phyloP scores from a whole-genome alignment of 30 jellyfish, hydroid and myxozoan species.

The Mastigias papua region DNA sequence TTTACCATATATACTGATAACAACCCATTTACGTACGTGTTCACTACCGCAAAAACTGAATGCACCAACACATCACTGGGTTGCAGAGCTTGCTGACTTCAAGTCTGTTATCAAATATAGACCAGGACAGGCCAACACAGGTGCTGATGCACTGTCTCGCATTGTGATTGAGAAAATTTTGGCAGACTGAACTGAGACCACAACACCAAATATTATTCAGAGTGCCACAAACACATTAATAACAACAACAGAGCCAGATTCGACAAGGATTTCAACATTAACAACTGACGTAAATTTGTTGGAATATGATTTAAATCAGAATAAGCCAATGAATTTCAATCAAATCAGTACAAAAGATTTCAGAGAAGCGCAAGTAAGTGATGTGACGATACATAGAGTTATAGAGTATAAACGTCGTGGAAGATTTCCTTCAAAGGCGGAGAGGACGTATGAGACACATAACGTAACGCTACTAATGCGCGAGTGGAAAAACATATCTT shows the following conservation, averaged over 20 bases:
- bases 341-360: constrained; percentile 10
- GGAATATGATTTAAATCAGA: too few relatives aligned
- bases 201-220: background rate
- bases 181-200: background rate
- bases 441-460: constrained; percentile 4
- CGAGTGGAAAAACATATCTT: background rate
- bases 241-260: constrained; percentile 11
- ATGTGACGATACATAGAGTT: background rate
- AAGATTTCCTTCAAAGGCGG: background rate
- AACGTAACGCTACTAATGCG: constrained; percentile 1
- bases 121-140: constrained; percentile 58
- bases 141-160: constrained; percentile 53
- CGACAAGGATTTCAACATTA: background rate
- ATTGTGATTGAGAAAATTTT: background rate
- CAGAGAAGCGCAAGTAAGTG: background rate
- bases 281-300: constrained; percentile 7
- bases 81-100: constrained; percentile 51
- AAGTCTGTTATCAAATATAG: constrained; percentile 42
- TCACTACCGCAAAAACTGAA: constrained; percentile 52
- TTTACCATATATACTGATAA: constrained; percentile 44
- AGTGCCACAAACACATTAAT: background rate
- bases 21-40: constrained; percentile 40
- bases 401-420: background rate
- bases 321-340: constrained; percentile 1
- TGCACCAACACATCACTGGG: constrained; percentile 50